These are phyloP conservation scores for Pseudobourletiella spinata DNA, from an alignment of 1,140 invertebrate genomes.

Conservation along the genomic window DNA sequence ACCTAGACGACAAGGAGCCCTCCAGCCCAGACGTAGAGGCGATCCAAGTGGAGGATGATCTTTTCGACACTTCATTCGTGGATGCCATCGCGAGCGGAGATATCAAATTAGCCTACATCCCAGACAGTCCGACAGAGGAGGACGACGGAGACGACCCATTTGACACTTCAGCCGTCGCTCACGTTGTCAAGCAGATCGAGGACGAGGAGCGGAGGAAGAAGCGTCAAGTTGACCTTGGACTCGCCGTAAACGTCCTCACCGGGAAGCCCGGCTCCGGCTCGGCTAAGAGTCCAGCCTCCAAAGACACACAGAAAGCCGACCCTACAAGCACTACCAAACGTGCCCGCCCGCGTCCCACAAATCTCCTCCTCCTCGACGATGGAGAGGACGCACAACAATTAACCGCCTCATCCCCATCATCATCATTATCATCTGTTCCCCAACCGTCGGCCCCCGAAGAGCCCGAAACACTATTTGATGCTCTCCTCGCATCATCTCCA, in stretches of 20 bases:
- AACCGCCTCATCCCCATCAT: no score
- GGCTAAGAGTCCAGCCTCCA: slow-evolving; percentile 21
- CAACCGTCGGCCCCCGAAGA: no score
- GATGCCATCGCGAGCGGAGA: slow-evolving; percentile 74
- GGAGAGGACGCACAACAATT: no score
- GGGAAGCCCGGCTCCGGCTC: slow-evolving; percentile 57
- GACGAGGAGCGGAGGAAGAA: slow-evolving; percentile 57
- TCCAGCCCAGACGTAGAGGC: slow-evolving; percentile 61
- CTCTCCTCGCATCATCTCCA: slow-evolving; percentile 12
- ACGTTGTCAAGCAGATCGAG: slow-evolving; percentile 63
- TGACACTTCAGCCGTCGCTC: slow-evolving; percentile 76
- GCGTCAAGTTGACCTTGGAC: slow-evolving; percentile 67
- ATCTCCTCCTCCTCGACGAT: no score
- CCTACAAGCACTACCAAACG: no score
- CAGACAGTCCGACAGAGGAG: slow-evolving; percentile 61
- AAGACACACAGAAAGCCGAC: no score
- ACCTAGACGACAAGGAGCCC: slow-evolving; percentile 48
- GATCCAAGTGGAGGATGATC: slow-evolving; percentile 23
- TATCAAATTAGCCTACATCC: slow-evolving; percentile 75
- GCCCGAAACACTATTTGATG: slow-evolving; percentile 13
- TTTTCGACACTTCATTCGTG: slow-evolving; percentile 74
- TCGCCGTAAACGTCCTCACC: slow-evolving; percentile 73
- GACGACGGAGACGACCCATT: slow-evolving; percentile 62
- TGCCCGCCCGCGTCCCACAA: no score
- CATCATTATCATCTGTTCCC: no score